phyloP scores from a whole-genome alignment of 2,797 vertebrate genomes.

The Platyrinchus mystaceus region DNA sequence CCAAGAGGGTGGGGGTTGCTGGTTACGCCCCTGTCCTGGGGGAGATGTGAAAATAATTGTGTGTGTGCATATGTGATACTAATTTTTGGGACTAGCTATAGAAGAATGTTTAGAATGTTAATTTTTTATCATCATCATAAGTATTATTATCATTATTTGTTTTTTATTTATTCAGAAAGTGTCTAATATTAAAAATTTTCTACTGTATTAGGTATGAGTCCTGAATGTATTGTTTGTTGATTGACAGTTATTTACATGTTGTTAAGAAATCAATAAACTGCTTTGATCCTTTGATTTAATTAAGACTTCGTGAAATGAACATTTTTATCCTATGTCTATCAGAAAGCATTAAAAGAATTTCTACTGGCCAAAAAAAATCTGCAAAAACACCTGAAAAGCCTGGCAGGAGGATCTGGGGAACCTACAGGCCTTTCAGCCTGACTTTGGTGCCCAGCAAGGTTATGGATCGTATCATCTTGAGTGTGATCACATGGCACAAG shows the following conservation, averaged over 20 bases:
- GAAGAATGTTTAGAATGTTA: not conserved
- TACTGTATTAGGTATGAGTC: not conserved
- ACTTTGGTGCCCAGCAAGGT: not conserved
- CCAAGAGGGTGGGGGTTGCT: not conserved
- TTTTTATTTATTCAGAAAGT: not conserved
- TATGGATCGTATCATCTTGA: not conserved
- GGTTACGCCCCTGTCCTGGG: not conserved
- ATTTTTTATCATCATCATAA: not conserved
- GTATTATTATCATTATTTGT: not conserved
- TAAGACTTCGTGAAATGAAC: not conserved
- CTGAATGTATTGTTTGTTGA: not conserved
- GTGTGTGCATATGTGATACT: too few species aligned
- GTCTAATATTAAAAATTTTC: not conserved
- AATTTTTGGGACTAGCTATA: not conserved
- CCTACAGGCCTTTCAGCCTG: not conserved
- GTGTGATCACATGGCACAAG: too few species aligned
- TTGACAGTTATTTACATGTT: not conserved
- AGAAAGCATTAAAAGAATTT: not conserved
- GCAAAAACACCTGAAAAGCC: not conserved
- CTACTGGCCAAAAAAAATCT: not conserved
- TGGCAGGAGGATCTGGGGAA: not conserved
- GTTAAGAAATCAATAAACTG: not conserved
- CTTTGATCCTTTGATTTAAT: not conserved
- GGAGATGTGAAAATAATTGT: fast-evolving
- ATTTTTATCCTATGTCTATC: not conserved